Conservation (phyloP, 2,797 vertebrate genomes). For the Halcyon smyrnensis region DNA sequence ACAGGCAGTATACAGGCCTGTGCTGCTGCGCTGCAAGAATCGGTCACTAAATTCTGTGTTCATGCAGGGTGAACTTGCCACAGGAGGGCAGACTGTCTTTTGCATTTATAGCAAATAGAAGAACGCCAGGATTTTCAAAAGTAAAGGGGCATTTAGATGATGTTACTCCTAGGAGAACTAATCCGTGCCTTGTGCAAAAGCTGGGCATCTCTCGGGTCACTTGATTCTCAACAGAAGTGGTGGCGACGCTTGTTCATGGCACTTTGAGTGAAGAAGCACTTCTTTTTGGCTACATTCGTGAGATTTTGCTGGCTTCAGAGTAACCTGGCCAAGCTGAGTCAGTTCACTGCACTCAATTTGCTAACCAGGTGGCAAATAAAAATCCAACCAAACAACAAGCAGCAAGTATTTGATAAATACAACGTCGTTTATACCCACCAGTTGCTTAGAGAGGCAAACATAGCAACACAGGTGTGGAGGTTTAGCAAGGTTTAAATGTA, state of each 20-base stretch:
- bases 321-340: background rate
- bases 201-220: background rate
- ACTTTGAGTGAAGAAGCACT: background rate
- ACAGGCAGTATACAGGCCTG: background rate
- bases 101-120: background rate
- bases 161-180: background rate
- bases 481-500: background rate
- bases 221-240: accelerated
- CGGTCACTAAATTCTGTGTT: accelerated
- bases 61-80: background rate
- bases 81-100: background rate
- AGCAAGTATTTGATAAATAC: background rate
- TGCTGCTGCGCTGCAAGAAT: accelerated
- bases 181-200: background rate
- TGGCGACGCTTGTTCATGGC: background rate
- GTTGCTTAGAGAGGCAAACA: background rate
- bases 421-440: background rate
- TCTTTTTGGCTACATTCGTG: background rate
- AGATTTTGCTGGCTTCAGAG: background rate
- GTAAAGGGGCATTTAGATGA: background rate
- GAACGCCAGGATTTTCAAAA: background rate
- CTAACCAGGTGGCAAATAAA: background rate
- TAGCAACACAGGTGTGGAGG: background rate
- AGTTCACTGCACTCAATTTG: background rate
- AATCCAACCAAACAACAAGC: background rate